phyloP scores from a whole-genome alignment of 2,797 vertebrate genomes.

The Lepus townsendii region DNA sequence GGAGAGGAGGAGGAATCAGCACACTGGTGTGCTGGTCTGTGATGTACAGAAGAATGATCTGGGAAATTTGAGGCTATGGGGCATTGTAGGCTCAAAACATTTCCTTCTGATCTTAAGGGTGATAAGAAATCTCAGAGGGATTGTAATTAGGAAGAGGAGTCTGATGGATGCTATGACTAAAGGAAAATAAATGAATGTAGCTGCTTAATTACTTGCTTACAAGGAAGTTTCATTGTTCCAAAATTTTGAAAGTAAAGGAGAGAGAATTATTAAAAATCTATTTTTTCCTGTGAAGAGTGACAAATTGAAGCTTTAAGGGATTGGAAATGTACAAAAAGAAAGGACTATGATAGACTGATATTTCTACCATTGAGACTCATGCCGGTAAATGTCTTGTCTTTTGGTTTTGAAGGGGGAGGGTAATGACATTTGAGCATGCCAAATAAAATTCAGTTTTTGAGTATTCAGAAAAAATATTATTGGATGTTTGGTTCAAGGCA shows the following conservation, averaged over 20 bases:
- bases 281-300: slow-evolving; percentile 1
- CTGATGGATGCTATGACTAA: neutral
- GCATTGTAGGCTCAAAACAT: neutral
- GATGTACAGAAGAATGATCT: neutral
- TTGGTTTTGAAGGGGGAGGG: neutral
- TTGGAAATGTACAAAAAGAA: neutral
- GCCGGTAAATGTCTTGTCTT: neutral
- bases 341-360: neutral
- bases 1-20: neutral
- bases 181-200: neutral
- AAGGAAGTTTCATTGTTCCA: neutral
- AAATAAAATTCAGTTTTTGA: neutral
- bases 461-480: slow-evolving; percentile 26
- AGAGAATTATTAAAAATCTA: neutral
- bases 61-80: neutral
- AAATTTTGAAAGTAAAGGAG: neutral
- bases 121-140: neutral
- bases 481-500: neutral
- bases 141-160: neutral
- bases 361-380: neutral
- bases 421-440: accelerated
- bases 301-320: neutral
- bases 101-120: neutral
- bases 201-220: neutral
- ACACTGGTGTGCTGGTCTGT: neutral